Conservation (phyloP, 2,888 invertebrate species). For the Drosophila melanosoma region DNA sequence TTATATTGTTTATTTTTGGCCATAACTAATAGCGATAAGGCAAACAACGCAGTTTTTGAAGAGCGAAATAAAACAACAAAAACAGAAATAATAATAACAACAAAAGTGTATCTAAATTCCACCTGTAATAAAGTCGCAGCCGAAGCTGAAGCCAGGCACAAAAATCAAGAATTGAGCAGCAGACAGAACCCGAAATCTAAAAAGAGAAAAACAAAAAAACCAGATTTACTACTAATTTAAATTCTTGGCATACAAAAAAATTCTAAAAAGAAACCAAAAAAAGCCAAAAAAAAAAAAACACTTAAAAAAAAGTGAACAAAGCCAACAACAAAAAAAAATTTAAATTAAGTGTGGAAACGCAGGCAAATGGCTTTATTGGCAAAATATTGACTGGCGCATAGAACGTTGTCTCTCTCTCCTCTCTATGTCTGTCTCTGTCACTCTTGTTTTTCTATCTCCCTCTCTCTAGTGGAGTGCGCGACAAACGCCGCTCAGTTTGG, state of each 20-base stretch:
- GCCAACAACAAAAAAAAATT: conserved; percentile 27
- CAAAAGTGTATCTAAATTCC: conserved; percentile 54
- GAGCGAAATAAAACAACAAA: conserved; percentile 2
- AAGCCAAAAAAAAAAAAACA: conserved; percentile 9
- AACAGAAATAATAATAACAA: conserved; percentile 26
- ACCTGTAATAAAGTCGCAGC: conserved; percentile 74
- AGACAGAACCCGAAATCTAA: conserved; percentile 66
- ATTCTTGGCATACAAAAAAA: conserved; percentile 75
- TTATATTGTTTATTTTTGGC: conserved; percentile 5
- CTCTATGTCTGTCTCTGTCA: background rate
- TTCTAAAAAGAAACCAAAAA: conserved; percentile 44
- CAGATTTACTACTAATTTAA: conserved; percentile 81
- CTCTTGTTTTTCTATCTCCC: background rate
- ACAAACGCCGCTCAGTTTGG: conserved; percentile 38
- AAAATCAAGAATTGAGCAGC: conserved; percentile 61
- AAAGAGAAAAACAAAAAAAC: conserved; percentile 55
- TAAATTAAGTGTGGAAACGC: conserved; percentile 73
- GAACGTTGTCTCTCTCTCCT: conserved; percentile 6
- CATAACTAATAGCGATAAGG: conserved; percentile 20
- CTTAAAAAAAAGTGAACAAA: background rate
- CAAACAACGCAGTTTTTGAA: conserved; percentile 21
- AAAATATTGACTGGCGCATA: conserved; percentile 60
- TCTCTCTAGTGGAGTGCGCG: conserved; percentile 35
- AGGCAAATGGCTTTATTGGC: conserved; percentile 75
- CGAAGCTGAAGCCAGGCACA: conserved; percentile 13